Conservation (phyloP, 2,113 vertebrate genomes). For the Rhineura floridana region DNA sequence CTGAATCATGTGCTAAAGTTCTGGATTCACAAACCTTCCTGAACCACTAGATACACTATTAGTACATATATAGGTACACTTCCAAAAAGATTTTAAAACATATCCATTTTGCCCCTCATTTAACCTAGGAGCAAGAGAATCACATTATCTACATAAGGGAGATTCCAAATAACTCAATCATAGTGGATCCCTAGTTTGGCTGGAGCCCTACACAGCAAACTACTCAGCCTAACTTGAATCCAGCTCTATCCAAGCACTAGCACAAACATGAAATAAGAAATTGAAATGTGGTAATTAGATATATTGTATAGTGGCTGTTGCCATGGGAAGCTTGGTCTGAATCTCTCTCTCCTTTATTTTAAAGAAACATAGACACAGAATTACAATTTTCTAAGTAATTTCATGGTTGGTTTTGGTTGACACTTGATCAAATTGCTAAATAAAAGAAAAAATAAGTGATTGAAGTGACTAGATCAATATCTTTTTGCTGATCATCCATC, state of each 20-base stretch:
- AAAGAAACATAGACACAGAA: conserved; percentile 9
- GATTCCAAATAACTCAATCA: background rate
- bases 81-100: no score
- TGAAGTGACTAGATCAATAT: conserved; percentile 32
- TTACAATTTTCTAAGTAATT: conserved; percentile 32
- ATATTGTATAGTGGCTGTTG: background rate
- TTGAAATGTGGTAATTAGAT: background rate
- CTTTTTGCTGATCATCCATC: conserved; percentile 47
- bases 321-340: background rate
- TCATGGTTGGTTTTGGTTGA: conserved; percentile 17
- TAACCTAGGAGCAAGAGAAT: background rate
- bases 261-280: background rate
- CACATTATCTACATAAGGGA: background rate
- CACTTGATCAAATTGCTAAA: conserved; percentile 33
- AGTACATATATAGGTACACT: background rate
- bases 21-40: background rate
- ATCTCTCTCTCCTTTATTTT: background rate
- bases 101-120: background rate
- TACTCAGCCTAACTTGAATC: background rate
- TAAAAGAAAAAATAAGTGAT: conserved; percentile 29
- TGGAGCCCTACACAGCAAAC: background rate
- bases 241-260: background rate
- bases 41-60: background rate
- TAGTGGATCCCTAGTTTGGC: background rate
- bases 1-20: background rate